A percentile compares a stretch with the other conserved stretches of the same genome.
Evolutionary conservation across 2,113 vertebrate genomes (phyloP).

Genomic region (Rhinogobius similis): DNA sequence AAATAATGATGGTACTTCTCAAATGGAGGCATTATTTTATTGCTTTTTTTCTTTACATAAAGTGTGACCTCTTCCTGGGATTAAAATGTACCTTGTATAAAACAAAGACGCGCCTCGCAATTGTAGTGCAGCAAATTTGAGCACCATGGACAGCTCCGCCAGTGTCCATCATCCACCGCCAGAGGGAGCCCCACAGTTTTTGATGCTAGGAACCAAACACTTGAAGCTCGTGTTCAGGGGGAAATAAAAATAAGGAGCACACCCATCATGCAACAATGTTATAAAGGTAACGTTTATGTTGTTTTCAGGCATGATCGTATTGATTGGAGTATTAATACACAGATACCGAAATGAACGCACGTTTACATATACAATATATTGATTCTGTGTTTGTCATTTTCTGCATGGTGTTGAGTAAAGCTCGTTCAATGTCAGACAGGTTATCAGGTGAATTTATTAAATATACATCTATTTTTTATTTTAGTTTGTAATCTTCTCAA

Average conservation of each 20-base stretch:
- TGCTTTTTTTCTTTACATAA: not conserved
- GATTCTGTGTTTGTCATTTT: not conserved
- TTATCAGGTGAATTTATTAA: not conserved
- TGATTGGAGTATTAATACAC: not conserved
- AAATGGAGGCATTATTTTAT: not conserved
- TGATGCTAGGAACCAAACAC: constrained; percentile 47
- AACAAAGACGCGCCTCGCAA: not conserved
- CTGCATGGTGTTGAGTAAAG: not conserved
- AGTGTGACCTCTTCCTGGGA: not conserved
- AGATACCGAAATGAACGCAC: not conserved
- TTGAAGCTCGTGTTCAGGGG: not conserved
- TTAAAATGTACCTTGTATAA: not conserved
- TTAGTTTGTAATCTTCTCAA: not conserved
- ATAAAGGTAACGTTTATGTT: constrained; percentile 35
- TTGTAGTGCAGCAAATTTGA: constrained; percentile 16
- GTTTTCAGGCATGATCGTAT: not conserved
- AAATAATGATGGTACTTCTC: constrained; percentile 7
- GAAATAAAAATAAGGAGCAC: constrained; percentile 51
- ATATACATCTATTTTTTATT: no score
- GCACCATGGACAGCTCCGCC: constrained; percentile 68
- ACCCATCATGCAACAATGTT: not conserved
- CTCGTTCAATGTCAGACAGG: constrained; percentile 40
- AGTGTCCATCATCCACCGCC: constrained; percentile 16
- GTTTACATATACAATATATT: not conserved
- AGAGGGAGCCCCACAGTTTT: constrained; percentile 47